Evolutionary conservation across 2,888 invertebrate species (phyloP).

Genomic region (Spicauda simplicius): DNA sequence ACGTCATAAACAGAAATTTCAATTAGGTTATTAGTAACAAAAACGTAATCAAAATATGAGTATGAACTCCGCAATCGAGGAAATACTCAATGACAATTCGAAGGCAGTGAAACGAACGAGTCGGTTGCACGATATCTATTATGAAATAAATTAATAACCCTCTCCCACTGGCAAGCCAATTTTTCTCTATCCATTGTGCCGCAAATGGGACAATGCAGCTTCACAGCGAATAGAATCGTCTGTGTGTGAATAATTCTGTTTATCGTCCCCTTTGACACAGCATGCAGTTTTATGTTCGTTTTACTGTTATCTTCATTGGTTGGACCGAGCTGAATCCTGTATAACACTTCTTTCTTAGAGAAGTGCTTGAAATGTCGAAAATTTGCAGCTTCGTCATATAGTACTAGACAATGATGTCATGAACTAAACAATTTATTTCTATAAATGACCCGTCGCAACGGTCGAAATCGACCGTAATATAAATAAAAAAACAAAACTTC

Average conservation of each 20-base stretch:
- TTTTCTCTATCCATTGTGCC: conserved; percentile 71
- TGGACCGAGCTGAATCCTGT: neutral
- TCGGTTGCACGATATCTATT: conserved; percentile 51
- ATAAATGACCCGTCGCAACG: no score
- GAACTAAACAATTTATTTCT: no score
- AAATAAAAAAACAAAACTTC: no score
- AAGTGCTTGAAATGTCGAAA: no score
- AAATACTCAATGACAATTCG: conserved; percentile 26
- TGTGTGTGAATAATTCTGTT: conserved; percentile 22
- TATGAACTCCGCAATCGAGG: neutral
- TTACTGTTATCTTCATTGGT: neutral
- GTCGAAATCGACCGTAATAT: no score
- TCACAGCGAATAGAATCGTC: conserved; percentile 13
- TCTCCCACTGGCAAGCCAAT: conserved; percentile 64
- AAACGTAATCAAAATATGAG: conserved; percentile 10
- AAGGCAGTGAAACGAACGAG: conserved; percentile 33
- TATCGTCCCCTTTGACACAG: conserved; percentile 7
- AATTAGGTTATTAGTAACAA: neutral
- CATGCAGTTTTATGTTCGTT: conserved; percentile 7
- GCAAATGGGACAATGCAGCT: conserved; percentile 42
- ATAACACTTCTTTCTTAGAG: no score
- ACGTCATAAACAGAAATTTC: neutral
- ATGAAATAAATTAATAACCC: conserved; percentile 71
- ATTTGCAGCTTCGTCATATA: no score
- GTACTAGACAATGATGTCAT: no score